These are phyloP conservation scores for Platynereis dumerilii DNA, from an alignment of 2,888 invertebrate genomes.

Conservation along the genomic window DNA sequence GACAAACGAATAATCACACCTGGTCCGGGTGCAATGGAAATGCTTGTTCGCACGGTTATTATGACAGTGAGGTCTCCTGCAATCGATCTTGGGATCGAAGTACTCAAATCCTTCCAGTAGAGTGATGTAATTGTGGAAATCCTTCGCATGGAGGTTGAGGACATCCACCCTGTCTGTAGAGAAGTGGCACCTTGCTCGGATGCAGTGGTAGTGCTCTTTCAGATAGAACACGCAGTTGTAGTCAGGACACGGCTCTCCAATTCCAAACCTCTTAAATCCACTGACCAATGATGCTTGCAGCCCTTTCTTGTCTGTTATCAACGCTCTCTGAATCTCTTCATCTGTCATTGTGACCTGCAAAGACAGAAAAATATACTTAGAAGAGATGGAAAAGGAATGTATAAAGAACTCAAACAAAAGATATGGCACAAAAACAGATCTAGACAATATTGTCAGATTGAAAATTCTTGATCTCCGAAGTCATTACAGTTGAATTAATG, in stretches of 20 bases:
- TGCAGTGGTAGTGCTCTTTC: conserved; percentile 85
- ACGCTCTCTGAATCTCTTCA: conserved; percentile 24
- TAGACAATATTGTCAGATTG: too few relatives aligned
- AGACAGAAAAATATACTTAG: too few relatives aligned
- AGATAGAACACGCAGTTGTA: conserved; percentile 74
- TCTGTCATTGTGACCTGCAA: conserved; percentile 26
- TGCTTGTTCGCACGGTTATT: conserved; percentile 76
- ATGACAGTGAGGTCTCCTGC: conserved; percentile 72
- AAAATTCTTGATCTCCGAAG: too few relatives aligned
- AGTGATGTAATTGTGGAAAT: conserved; percentile 83
- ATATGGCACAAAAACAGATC: too few relatives aligned
- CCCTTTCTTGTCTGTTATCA: background rate
- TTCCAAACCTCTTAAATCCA: conserved; percentile 52
- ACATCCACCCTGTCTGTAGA: conserved; percentile 80
- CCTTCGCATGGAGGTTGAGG: conserved; percentile 82
- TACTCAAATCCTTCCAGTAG: conserved; percentile 86
- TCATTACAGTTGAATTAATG: too few relatives aligned
- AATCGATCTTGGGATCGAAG: conserved; percentile 78
- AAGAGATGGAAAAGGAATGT: too few relatives aligned
- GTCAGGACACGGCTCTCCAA: conserved; percentile 72
- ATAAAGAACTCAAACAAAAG: too few relatives aligned
- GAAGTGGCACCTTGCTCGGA: conserved; percentile 80
- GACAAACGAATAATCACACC: conserved; percentile 77
- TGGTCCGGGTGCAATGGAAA: conserved; percentile 77
- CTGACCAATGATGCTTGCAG: conserved; percentile 35